Evolutionary conservation across 2,797 vertebrate genomes (phyloP).

Genomic region (Amphiprion clarkii): DNA sequence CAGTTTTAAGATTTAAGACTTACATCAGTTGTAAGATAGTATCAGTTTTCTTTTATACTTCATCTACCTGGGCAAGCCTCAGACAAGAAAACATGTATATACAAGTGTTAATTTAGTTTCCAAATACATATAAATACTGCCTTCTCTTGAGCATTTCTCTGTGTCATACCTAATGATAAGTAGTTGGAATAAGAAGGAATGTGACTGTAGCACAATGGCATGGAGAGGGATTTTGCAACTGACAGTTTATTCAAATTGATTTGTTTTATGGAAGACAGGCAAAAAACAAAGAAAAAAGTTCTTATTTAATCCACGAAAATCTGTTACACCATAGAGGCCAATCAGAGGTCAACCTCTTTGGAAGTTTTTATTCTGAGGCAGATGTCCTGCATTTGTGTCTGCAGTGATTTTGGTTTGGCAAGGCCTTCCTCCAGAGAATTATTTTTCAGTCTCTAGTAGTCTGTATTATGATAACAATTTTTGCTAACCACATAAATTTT

Average conservation of each 20-base stretch:
- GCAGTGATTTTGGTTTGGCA: constrained; percentile 60
- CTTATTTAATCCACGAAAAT: constrained; percentile 4
- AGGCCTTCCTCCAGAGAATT: constrained; percentile 12
- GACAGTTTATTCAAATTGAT: not conserved
- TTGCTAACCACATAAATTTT: constrained; percentile 43
- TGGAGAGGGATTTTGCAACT: not conserved
- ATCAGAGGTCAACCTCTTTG: constrained; percentile 26
- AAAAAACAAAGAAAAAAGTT: not conserved
- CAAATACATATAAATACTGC: constrained; percentile 7
- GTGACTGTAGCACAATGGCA: not conserved
- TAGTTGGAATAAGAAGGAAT: not conserved
- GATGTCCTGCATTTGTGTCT: constrained; percentile 41
- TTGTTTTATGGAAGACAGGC: constrained; percentile 13
- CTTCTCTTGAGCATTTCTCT: not conserved
- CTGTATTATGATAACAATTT: constrained; percentile 40
- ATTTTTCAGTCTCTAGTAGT: constrained; percentile 29
- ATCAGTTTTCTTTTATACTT: constrained; percentile 17
- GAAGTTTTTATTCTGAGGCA: constrained; percentile 28
- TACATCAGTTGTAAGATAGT: not conserved
- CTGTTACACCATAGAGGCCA: constrained; percentile 11
- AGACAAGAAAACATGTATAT: constrained; percentile 14
- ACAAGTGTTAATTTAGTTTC: not conserved
- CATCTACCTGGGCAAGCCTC: not conserved
- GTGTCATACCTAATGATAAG: not conserved
- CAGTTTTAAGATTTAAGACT: not conserved